A percentile compares a stretch with the other conserved stretches of the same genome.
Evolutionary conservation across 1,140 invertebrate genomes (phyloP).

Genomic region (Plutomurus gul): DNA sequence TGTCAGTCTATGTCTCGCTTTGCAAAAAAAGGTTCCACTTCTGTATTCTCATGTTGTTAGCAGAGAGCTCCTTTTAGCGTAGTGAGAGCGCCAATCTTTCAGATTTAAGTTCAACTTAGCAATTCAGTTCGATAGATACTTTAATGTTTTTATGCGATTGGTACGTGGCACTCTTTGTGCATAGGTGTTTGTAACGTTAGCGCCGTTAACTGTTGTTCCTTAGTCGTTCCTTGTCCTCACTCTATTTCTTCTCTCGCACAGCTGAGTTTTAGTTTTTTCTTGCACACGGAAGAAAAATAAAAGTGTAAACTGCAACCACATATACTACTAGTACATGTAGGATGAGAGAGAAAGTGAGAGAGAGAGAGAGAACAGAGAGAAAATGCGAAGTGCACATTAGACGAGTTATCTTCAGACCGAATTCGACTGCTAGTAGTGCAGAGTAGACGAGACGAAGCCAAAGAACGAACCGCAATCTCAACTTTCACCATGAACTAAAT

Average conservation of each 20-base stretch:
- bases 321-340: no score
- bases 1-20: no score
- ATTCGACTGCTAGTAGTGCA: not conserved
- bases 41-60: no score
- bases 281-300: not conserved
- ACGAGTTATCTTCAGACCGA: not conserved
- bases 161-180: no score
- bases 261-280: no score
- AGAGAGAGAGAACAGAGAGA: not conserved
- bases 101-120: slow-evolving; percentile 12
- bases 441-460: not conserved
- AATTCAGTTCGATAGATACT: not conserved
- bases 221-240: no score
- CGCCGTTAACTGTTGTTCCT: no score
- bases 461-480: slow-evolving; percentile 39
- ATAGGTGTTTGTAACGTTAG: no score
- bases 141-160: not conserved
- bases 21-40: no score
- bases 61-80: not conserved
- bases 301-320: not conserved
- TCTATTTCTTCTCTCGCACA: no score
- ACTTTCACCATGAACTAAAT: slow-evolving; percentile 50
- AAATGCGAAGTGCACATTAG: not conserved
- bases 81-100: not conserved
- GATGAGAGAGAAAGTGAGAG: not conserved